phyloP scores from a whole-genome alignment of 2,113 vertebrate genomes.

The Rhinogobius similis region DNA sequence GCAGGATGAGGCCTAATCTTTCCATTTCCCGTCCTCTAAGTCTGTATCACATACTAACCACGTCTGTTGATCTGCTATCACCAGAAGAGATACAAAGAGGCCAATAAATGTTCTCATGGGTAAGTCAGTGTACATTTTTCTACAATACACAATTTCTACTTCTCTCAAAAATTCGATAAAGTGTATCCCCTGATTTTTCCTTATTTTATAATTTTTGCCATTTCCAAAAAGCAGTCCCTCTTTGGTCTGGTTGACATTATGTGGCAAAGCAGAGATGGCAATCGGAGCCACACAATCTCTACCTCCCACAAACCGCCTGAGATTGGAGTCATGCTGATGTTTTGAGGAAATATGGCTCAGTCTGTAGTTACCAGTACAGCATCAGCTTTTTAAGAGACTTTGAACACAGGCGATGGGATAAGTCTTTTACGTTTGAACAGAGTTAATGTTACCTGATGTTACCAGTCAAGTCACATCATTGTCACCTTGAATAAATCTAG shows the following conservation, averaged over 20 bases:
- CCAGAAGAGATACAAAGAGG: conserved; percentile 33
- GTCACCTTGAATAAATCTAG: conserved; percentile 49
- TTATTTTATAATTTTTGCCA: not conserved
- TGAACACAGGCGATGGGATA: not conserved
- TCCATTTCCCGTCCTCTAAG: conserved; percentile 38
- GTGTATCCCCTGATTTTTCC: conserved; percentile 9
- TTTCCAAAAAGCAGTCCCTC: conserved; percentile 21
- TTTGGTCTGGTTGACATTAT: conserved; percentile 51
- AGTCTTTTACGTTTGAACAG: conserved; percentile 4
- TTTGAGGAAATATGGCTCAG: conserved; percentile 33
- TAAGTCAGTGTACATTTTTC: conserved; percentile 44
- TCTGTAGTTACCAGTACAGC: not conserved
- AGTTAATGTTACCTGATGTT: conserved; percentile 16
- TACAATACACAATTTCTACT: conserved; percentile 42
- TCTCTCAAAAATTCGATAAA: conserved; percentile 24
- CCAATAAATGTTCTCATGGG: conserved; percentile 47
- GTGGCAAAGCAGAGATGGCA: conserved; percentile 40
- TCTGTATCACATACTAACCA: conserved; percentile 36
- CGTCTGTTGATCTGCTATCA: conserved; percentile 55
- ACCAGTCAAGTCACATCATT: conserved; percentile 10
- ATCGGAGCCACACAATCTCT: conserved; percentile 36
- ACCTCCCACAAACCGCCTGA: conserved; percentile 13
- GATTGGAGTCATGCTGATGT: conserved; percentile 14
- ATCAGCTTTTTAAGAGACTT: conserved; percentile 22
- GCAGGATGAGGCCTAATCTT: conserved; percentile 62